Base-by-base conservation (phyloP, 2,113 vertebrate genomes). In the Dunckerocampus dactyliophorus region DNA sequence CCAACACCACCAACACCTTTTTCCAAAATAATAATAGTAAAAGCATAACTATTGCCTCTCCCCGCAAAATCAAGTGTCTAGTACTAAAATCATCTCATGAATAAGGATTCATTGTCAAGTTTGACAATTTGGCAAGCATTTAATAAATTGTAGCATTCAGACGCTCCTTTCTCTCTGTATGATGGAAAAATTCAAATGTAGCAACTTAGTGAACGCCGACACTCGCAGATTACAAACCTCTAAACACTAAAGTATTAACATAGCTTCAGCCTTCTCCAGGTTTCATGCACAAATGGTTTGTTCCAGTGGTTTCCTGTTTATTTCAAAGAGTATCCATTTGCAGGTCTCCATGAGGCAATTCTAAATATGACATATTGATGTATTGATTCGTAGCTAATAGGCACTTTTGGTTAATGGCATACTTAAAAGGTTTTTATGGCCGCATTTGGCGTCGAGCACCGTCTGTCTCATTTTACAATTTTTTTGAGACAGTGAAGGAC, bases 381-480 rank as follows among this genome's bases (percentile, higher is more conserved):
- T 69, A 72, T 72, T 77, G 76, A 80, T 70, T 76, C n/a, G 14
- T 6, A 10, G 7, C 21, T 48, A 69, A 75, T 9, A n/a, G 50
- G 39, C 62, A 62, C 70, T 69, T 73, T 51, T 65, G 22, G 21
- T 54, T 81, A 73, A 82, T 79, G 56, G 60, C 10, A 42, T 28
- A 37, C 66, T 79, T n/a, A 58, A 34, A 56, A 62, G 53, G 61
- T 79, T 62, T 45, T 67, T 28, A 68, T 1, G 64, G 71, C 68
- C 51, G 53, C 9, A 50, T 37, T 59, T 39, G 71, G 54, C 53
- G 34, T 47, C 52, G 15, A 57, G 20, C 39, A 20, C 21, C 12
- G 0, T 54, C 20, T 64, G 21, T 20, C 53, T 69, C 46, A 50
- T 70, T 4, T 15, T 34, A 16, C 8, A 11, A 22, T n/a, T 52